These are phyloP conservation scores for Ictalurus punctatus DNA, from an alignment of 2,113 vertebrate species.

Conservation along the genomic window DNA sequence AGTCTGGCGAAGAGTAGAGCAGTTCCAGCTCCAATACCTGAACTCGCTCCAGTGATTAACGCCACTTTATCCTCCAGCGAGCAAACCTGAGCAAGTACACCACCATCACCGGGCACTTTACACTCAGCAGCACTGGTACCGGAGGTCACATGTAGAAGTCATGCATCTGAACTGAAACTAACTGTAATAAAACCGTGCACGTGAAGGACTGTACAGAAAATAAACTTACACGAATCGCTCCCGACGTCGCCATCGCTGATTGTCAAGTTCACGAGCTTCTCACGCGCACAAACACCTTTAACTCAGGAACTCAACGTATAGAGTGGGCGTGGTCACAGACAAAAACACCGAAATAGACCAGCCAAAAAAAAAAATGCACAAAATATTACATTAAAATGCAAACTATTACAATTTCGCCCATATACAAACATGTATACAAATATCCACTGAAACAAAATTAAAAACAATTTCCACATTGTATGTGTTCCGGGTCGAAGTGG, in stretches of 20 bases:
- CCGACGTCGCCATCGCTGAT: constrained; percentile 59
- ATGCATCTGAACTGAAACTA: neutral
- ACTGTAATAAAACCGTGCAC: neutral
- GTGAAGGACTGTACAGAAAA: neutral
- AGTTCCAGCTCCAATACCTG: constrained; percentile 76
- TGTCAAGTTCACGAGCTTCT: neutral
- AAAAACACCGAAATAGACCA: neutral
- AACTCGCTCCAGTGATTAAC: constrained; percentile 79
- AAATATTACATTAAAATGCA: neutral
- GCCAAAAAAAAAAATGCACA: neutral
- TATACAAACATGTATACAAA: neutral
- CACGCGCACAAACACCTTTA: neutral
- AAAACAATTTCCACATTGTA: neutral
- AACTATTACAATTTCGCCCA: neutral
- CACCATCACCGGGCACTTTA: neutral
- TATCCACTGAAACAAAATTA: neutral
- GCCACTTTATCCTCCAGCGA: constrained; percentile 74
- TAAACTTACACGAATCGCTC: constrained; percentile 62
- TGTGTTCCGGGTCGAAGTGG: neutral
- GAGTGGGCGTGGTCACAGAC: neutral
- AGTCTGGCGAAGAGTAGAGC: constrained; percentile 75
- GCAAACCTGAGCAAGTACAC: constrained; percentile 59
- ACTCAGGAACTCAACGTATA: neutral
- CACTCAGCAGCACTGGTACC: too few relatives aligned
- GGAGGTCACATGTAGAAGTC: neutral